Percentiles rank a stretch among this genome's conserved stretches.
phyloP scores from a whole-genome alignment of 2,888 invertebrate species.

The Pharmacophagus antenor region DNA sequence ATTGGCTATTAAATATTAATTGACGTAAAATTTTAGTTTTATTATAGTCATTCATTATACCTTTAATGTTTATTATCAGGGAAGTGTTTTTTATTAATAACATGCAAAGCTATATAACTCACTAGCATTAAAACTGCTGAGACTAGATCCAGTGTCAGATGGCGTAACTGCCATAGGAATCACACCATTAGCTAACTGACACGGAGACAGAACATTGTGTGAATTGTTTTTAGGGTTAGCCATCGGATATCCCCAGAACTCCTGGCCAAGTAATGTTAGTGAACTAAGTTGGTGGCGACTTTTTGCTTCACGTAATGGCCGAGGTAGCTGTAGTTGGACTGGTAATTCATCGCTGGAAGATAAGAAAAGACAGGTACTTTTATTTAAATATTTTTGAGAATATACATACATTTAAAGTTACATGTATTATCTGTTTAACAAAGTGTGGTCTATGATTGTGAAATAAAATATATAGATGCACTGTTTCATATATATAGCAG shows the following conservation, averaged over 20 bases:
- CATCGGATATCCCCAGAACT: slow-evolving; percentile 91
- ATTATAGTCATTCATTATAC: not conserved
- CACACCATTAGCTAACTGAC: slow-evolving; percentile 61
- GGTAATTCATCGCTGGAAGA: slow-evolving; percentile 92
- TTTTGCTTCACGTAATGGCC: slow-evolving; percentile 91
- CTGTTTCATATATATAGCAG: too few relatives aligned
- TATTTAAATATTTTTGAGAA: too few relatives aligned
- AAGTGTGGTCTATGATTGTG: too few relatives aligned
- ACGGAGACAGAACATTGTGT: slow-evolving; percentile 62
- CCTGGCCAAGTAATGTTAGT: slow-evolving; percentile 93
- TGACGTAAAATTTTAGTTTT: not conserved
- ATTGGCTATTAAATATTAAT: not conserved
- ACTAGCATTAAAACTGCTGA: slow-evolving; percentile 87
- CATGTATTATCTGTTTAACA: too few relatives aligned
- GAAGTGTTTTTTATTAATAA: too few relatives aligned
- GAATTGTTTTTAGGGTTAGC: slow-evolving; percentile 84
- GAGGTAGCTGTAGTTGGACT: slow-evolving; percentile 92
- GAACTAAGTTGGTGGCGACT: slow-evolving; percentile 95
- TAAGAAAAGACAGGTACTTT: not conserved
- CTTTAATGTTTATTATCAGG: not conserved
- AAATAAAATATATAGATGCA: too few relatives aligned
- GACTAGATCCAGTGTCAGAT: slow-evolving; percentile 86
- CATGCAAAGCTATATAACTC: slow-evolving; percentile 34
- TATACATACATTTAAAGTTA: not conserved
- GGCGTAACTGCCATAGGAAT: slow-evolving; percentile 79